Evolutionary conservation across 2,113 vertebrate genomes (phyloP), one percentile per base, ranked within the genome.

Genomic region (Phodopus roborovskii): DNA sequence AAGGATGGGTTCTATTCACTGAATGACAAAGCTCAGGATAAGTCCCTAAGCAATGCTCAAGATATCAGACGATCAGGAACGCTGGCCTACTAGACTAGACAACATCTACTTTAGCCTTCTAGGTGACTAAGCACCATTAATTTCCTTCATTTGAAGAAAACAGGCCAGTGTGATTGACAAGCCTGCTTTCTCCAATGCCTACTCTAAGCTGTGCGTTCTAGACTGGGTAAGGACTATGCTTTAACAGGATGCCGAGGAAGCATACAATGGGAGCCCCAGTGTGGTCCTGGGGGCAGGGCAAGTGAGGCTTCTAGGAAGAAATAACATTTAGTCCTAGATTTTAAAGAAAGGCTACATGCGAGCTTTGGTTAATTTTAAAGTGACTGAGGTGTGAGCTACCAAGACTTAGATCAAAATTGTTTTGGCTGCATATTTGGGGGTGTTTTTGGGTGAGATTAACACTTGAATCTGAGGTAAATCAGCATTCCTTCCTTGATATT

Each of bases 231-330:
- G 36, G 4, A 4, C 26, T 45, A 0, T 66, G 30, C 39, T 66
- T 48, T 33, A 71, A 62, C 15, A 66, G 70, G 7, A 39, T 15
- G 39, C 20, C 28, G 5, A 7, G 39, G 42, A 22, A 48, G 5
- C 3, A 64, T 0, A 30, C 26, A 64, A n/a, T 3, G 11, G 7
- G 26, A 66, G 16, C 6, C 26, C 22, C 28, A 22, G 11, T 1
- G 0, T 64, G 5, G 12, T 71, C 42, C 68, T 39, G 15, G 12
- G 22, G 36, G 30, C 4, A 33, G 8, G 10, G 30, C 8, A 33
- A 81, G 30, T 22, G 62, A 30, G 50, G 12, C 26, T 71, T 81
- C 79, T 36, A 11, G 39, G 28, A 50, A 73, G 45, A 82, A 92
- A 68, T 53, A 70, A 19, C 19, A 15, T 71, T 70, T 30, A 20